phyloP scores from a whole-genome alignment of 2,888 invertebrate species.

The Oscheius sp. region DNA sequence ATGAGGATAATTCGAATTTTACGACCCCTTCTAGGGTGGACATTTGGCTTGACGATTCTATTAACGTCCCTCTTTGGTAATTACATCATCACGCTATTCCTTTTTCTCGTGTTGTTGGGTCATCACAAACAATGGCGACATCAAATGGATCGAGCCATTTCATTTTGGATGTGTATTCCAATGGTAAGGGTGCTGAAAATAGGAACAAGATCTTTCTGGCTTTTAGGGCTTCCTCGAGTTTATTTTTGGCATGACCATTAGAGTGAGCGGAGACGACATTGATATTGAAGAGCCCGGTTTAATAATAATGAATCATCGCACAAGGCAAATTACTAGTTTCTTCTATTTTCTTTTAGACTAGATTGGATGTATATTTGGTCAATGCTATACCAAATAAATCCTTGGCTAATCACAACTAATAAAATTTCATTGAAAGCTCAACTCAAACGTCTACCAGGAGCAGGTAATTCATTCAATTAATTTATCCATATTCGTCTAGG shows the following conservation, averaged over 20 bases:
- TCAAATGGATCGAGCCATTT: conserved; percentile 67
- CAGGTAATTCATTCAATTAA: conserved; percentile 76
- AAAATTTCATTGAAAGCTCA: conserved; percentile 87
- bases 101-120: conserved; percentile 57
- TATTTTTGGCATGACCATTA: conserved; percentile 62
- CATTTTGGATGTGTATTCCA: conserved; percentile 69
- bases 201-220: no score
- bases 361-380: conserved; percentile 93
- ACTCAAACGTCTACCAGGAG: conserved; percentile 83
- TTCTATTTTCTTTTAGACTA: conserved; percentile 71
- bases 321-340: conserved; percentile 34
- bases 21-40: conserved; percentile 56
- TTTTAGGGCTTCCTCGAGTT: conserved; percentile 67
- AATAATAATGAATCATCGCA: conserved; percentile 81
- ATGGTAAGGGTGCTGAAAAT: conserved; percentile 52
- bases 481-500: conserved; percentile 64
- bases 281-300: conserved; percentile 79
- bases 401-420: conserved; percentile 73
- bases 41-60: conserved; percentile 54
- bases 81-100: conserved; percentile 65
- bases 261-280: conserved; percentile 66
- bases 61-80: conserved; percentile 60
- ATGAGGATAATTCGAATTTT: conserved; percentile 24
- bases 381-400: conserved; percentile 79
- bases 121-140: conserved; percentile 58